Conservation (phyloP, 2,888 invertebrate species). For the Ormyrus nitidulus region DNA sequence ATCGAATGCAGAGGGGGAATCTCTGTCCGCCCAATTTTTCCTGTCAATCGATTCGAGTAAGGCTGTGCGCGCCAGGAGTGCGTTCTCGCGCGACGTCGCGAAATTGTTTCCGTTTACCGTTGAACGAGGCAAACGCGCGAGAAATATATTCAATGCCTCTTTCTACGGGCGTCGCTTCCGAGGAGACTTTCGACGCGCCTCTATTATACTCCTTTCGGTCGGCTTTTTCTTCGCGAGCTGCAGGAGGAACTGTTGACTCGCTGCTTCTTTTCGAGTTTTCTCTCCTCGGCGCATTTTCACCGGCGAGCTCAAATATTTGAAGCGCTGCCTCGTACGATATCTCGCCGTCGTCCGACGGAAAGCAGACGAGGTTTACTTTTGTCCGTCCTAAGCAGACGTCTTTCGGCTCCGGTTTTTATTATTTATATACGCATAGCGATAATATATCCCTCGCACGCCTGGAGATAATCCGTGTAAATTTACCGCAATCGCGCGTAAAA, state of each 20-base stretch:
- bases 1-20: not conserved
- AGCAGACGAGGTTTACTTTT: no score
- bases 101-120: slow-evolving; percentile 30
- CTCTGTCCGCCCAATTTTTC: no score
- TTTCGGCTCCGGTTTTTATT: no score
- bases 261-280: not conserved
- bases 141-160: slow-evolving; percentile 39
- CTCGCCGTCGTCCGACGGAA: no score
- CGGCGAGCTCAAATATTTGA: not conserved
- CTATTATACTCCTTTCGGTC: not conserved
- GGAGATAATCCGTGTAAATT: no score
- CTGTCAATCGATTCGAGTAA: no score
- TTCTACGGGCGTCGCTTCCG: slow-evolving; percentile 25
- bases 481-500: no score
- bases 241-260: not conserved
- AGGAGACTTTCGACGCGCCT: no score
- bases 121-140: not conserved
- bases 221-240: not conserved
- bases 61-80: not conserved
- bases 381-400: no score
- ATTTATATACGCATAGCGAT: no score
- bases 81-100: slow-evolving; percentile 17
- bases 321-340: not conserved
- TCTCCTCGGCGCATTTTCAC: not conserved
- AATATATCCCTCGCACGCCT: no score